phyloP scores from a whole-genome alignment of 2,888 invertebrate genomes.

The Leptinotarsa rubiginosa region DNA sequence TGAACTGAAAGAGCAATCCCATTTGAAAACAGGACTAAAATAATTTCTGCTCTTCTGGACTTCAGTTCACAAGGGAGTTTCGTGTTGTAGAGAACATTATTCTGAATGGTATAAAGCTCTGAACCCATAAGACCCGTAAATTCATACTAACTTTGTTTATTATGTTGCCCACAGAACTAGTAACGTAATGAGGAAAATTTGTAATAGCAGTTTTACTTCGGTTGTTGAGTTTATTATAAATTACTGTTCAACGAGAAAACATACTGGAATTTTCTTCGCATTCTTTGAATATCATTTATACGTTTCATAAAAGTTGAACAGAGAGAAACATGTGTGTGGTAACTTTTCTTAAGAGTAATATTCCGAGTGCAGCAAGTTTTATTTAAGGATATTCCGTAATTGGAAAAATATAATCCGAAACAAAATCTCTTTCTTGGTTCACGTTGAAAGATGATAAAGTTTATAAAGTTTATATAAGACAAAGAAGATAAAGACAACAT shows the following conservation, averaged over 20 bases:
- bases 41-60: constrained; percentile 12
- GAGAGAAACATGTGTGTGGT: too few relatives aligned
- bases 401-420: too few relatives aligned
- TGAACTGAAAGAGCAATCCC: constrained; percentile 12
- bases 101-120: constrained; percentile 5
- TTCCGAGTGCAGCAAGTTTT: too few relatives aligned
- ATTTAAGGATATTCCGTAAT: too few relatives aligned
- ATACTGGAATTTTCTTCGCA: neutral
- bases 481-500: too few relatives aligned
- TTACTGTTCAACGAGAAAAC: neutral
- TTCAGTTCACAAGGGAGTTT: constrained; percentile 10
- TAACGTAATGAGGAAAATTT: constrained; percentile 12
- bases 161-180: constrained; percentile 13
- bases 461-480: too few relatives aligned
- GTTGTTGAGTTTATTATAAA: neutral
- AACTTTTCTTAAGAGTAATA: too few relatives aligned
- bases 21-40: neutral
- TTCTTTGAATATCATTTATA: neutral
- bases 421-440: too few relatives aligned
- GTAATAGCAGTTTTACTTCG: neutral
- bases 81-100: constrained; percentile 3
- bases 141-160: constrained; percentile 16
- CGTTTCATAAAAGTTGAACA: too few relatives aligned
- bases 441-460: too few relatives aligned
- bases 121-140: constrained; percentile 18